Percentiles rank a stretch among this genome's conserved stretches.
Conservation (phyloP, 1,140 invertebrate genomes). For the Drosophila busckii region DNA sequence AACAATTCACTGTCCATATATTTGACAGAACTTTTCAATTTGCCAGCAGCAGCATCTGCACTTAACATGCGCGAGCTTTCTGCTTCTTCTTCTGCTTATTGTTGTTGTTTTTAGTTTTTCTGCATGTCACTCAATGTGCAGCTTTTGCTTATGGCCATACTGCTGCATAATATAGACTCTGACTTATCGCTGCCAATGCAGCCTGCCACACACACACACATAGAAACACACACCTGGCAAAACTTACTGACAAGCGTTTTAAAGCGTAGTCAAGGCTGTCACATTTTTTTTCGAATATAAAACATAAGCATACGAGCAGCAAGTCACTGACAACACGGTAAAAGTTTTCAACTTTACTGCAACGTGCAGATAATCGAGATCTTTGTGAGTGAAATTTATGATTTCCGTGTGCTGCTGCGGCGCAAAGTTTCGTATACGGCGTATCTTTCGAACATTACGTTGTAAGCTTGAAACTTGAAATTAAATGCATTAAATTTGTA, state of each 20-base stretch:
- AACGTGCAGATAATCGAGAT: slow-evolving; percentile 47
- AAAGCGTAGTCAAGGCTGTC: slow-evolving; percentile 49
- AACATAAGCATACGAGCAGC: slow-evolving; percentile 24
- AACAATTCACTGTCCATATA: slow-evolving; percentile 43
- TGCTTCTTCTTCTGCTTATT: slow-evolving; percentile 26
- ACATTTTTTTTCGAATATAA: slow-evolving; percentile 37
- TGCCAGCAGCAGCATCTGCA: slow-evolving; percentile 11
- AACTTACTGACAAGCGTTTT: slow-evolving; percentile 69
- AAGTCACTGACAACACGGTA: slow-evolving; percentile 21
- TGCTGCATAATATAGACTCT: slow-evolving; percentile 10
- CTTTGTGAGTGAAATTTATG: slow-evolving; percentile 55
- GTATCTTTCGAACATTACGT: not conserved
- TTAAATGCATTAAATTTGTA: too few species aligned
- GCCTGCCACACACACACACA: slow-evolving; percentile 23
- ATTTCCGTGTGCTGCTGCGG: slow-evolving; percentile 23
- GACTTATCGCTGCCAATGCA: slow-evolving; percentile 51
- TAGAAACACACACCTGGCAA: slow-evolving; percentile 25
- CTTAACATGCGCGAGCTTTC: slow-evolving; percentile 19
- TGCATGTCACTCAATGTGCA: slow-evolving; percentile 12
- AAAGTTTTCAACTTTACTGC: slow-evolving; percentile 47
- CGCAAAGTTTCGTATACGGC: slow-evolving; percentile 36
- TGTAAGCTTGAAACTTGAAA: too few species aligned
- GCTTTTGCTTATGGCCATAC: not conserved
- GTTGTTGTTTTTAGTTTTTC: slow-evolving; percentile 19
- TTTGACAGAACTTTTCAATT: slow-evolving; percentile 70